Conservation (phyloP, 2,113 vertebrate species). For the Chamaea fasciata region DNA sequence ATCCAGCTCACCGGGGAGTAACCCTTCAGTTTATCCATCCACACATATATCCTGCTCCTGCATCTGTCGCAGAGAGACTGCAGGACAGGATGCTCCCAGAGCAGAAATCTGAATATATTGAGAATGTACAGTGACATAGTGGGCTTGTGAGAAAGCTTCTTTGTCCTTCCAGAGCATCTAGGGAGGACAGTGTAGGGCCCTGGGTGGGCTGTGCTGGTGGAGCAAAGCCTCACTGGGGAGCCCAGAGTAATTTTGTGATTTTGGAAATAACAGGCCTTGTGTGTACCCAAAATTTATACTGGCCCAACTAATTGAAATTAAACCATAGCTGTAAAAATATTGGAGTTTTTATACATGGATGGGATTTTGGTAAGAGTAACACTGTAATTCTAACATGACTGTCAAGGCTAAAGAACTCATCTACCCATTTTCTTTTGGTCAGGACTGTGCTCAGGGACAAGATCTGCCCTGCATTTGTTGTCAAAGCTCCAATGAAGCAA, state of each 20-base stretch:
- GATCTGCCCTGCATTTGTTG: background rate
- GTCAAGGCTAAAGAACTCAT: background rate
- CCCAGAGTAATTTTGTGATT: background rate
- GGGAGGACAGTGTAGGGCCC: background rate
- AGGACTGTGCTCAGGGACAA: background rate
- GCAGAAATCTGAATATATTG: background rate
- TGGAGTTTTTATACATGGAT: background rate
- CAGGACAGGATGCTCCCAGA: background rate
- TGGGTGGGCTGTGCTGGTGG: background rate
- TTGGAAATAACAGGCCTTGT: background rate
- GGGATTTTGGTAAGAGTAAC: background rate
- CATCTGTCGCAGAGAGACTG: background rate
- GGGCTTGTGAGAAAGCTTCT: background rate
- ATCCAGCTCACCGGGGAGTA: background rate
- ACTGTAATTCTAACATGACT: background rate
- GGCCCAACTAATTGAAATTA: background rate
- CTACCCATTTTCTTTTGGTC: background rate
- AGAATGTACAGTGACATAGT: background rate
- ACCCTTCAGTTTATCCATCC: background rate
- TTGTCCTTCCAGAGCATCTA: background rate
- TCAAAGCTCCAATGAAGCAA: background rate
- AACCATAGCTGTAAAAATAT: background rate
- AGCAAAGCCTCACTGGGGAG: background rate
- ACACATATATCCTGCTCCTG: background rate
- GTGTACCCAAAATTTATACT: background rate